These are phyloP conservation scores for Malacoctenus gilli DNA, from an alignment of 2,797 vertebrate genomes.

Conservation along the genomic window DNA sequence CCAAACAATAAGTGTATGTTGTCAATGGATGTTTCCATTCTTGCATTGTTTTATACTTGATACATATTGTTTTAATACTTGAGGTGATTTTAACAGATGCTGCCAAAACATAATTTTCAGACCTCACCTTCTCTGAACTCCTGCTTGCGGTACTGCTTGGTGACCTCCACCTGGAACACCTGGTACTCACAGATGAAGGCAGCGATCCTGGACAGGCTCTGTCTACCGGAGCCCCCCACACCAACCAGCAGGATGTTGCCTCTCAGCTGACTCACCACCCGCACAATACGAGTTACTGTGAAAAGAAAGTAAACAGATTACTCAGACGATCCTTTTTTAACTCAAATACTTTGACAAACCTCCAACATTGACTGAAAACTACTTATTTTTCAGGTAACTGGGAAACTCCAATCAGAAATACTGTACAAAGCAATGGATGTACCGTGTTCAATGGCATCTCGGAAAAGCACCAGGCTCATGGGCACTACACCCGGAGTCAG, in stretches of 20 bases:
- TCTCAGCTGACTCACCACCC: slow-evolving; percentile 89
- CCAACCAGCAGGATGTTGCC: slow-evolving; percentile 93
- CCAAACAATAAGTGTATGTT: too few relatives aligned
- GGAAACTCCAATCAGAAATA: too few relatives aligned
- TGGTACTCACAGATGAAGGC: slow-evolving; percentile 86
- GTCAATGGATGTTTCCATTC: too few relatives aligned
- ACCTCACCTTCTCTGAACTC: slow-evolving; percentile 89
- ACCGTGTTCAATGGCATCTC: slow-evolving; percentile 90
- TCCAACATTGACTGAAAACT: too few relatives aligned
- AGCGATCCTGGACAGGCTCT: slow-evolving; percentile 87
- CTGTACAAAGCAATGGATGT: too few relatives aligned
- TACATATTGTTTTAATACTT: too few relatives aligned
- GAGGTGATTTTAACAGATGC: slow-evolving; percentile 6
- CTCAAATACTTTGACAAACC: too few relatives aligned
- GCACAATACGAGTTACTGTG: slow-evolving; percentile 82
- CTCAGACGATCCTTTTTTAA: not conserved
- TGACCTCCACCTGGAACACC: slow-evolving; percentile 89
- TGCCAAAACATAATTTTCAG: not conserved
- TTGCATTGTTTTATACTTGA: too few relatives aligned
- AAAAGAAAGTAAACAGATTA: slow-evolving; percentile 16
- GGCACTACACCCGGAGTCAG: slow-evolving; percentile 80
- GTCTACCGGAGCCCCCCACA: slow-evolving; percentile 88
- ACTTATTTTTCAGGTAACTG: too few relatives aligned
- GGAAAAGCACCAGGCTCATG: slow-evolving; percentile 88
- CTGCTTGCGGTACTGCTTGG: slow-evolving; percentile 87